Evolutionary conservation across 92 coral and sea anemone genomes (phyloP).

Genomic region (Phenganax subtilis): DNA sequence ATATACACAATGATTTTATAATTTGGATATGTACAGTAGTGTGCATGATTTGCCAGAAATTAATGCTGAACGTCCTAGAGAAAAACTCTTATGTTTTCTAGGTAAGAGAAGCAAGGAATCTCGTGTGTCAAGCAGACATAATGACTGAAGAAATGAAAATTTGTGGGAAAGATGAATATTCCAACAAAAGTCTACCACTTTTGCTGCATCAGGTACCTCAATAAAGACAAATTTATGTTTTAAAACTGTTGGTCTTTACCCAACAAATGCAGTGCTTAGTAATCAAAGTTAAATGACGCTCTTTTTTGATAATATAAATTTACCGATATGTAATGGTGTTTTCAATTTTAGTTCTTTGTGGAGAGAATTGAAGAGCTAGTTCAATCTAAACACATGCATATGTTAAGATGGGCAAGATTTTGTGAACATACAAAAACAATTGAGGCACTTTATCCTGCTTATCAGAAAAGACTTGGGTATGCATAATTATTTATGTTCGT

Average conservation of each 20-base stretch:
- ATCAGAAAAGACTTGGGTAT: constrained; percentile 88
- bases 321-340: neutral
- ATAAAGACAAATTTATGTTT: no score
- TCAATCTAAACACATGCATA: constrained; percentile 95
- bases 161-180: constrained; percentile 67
- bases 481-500: neutral
- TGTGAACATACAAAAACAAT: constrained; percentile 93
- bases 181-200: constrained; percentile 84
- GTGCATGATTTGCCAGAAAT: no score
- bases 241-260: no score
- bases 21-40: no score
- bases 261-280: no score
- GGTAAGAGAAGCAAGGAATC: constrained; percentile 86
- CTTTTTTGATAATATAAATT: neutral
- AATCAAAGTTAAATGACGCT: neutral
- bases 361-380: constrained; percentile 89
- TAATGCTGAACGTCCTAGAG: no score
- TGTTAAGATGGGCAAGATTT: constrained; percentile 96
- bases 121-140: constrained; percentile 76
- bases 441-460: constrained; percentile 75
- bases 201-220: constrained; percentile 76
- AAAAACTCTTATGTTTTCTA: constrained; percentile 6
- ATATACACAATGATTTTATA: no score
- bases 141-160: constrained; percentile 92
- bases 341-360: constrained; percentile 60